Conservation (phyloP, 2,888 invertebrate genomes). For the Platynereis dumerilii region DNA sequence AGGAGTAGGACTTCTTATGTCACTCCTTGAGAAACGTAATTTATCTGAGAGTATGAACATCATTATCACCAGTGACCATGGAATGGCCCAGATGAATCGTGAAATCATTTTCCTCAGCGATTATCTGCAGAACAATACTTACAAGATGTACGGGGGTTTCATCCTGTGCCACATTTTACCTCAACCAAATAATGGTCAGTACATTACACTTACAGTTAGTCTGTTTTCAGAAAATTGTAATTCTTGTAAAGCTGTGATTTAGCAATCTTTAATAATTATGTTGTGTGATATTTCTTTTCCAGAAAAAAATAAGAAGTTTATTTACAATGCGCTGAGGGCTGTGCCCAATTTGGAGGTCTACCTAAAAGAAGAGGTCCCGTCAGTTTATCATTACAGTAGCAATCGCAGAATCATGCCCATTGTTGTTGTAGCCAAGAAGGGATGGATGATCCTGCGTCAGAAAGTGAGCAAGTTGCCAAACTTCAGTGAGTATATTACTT, state of each 20-base stretch:
- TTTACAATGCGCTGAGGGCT: slow-evolving; percentile 28
- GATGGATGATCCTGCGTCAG: too few species aligned
- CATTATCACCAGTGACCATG: slow-evolving; percentile 77
- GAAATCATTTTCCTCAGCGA: slow-evolving; percentile 41
- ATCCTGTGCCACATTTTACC: too few species aligned
- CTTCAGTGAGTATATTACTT: too few species aligned
- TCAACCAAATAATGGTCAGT: too few species aligned
- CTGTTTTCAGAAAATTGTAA: too few species aligned
- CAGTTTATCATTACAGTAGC: slow-evolving; percentile 52
- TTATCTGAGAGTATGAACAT: slow-evolving; percentile 70
- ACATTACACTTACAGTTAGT: too few species aligned
- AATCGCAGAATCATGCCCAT: slow-evolving; percentile 56
- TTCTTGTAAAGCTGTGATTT: too few species aligned
- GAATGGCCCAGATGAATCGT: slow-evolving; percentile 69
- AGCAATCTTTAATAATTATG: too few species aligned
- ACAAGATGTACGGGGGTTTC: not conserved
- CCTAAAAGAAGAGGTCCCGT: slow-evolving; percentile 54
- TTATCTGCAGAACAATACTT: not conserved
- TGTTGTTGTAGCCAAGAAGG: slow-evolving; percentile 51
- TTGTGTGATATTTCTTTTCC: too few species aligned
- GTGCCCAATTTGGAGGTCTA: slow-evolving; percentile 50
- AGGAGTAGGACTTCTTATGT: slow-evolving; percentile 65
- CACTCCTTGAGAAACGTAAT: slow-evolving; percentile 66
- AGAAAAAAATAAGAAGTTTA: slow-evolving; percentile 17
- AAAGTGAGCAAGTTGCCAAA: too few species aligned